Evolutionary conservation across 2,888 invertebrate genomes (phyloP).

Genomic region (Geophilus truncorum): DNA sequence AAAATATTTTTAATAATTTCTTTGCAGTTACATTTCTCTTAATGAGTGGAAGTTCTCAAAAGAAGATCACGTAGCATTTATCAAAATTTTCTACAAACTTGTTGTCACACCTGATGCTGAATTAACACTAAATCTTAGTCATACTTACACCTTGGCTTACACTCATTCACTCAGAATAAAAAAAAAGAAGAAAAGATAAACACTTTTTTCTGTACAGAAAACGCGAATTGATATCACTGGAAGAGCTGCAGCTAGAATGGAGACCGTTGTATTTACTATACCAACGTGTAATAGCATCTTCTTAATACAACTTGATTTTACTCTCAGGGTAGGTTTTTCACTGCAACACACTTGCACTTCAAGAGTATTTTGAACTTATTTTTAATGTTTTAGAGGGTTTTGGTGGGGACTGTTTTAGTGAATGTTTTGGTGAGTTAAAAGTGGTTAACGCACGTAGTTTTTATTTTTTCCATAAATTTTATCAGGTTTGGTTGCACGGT

Average conservation of each 20-base stretch:
- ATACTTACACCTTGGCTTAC: too few relatives aligned
- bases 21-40: conserved; percentile 70
- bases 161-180: too few relatives aligned
- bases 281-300: conserved; percentile 47
- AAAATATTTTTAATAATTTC: not conserved
- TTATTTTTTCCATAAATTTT: not conserved
- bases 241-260: conserved; percentile 79
- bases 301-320: conserved; percentile 57
- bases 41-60: conserved; percentile 85
- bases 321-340: conserved; percentile 54
- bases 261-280: conserved; percentile 69
- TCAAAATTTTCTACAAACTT: conserved; percentile 72
- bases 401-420: not conserved
- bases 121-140: conserved; percentile 63
- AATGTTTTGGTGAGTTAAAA: not conserved
- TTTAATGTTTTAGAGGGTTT: not conserved
- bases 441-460: not conserved
- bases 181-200: too few relatives aligned
- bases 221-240: conserved; percentile 65
- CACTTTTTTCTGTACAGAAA: conserved; percentile 60
- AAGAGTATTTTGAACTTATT: not conserved
- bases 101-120: conserved; percentile 71
- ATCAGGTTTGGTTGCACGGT: not conserved
- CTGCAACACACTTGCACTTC: not conserved
- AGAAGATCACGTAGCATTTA: conserved; percentile 76